Percentiles rank a stretch among this genome's conserved stretches.
Conservation (phyloP, 2,888 invertebrate species). For the Cheiracanthium punctorium region DNA sequence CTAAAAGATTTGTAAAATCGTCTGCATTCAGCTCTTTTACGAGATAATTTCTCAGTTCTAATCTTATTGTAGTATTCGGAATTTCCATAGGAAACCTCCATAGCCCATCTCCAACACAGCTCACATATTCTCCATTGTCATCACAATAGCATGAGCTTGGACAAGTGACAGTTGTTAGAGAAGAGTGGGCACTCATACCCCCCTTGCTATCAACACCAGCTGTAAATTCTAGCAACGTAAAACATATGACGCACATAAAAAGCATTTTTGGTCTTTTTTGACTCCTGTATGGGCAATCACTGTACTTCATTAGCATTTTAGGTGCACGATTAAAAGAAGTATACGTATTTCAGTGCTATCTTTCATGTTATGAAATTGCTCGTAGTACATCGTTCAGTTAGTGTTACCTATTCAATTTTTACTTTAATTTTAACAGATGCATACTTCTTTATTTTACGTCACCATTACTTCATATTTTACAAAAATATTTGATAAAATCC, state of each 20-base stretch:
- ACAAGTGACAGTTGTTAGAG: slow-evolving; percentile 48
- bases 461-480: neutral
- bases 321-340: too few species aligned
- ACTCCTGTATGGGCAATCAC: neutral
- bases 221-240: neutral
- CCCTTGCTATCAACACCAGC: neutral
- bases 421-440: too few species aligned
- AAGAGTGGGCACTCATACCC: neutral
- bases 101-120: slow-evolving; percentile 73
- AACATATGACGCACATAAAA: neutral
- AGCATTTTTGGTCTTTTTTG: neutral
- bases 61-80: slow-evolving; percentile 69
- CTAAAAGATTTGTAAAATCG: slow-evolving; percentile 50
- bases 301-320: too few species aligned
- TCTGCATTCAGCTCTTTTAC: slow-evolving; percentile 52
- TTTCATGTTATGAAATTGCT: too few species aligned
- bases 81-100: slow-evolving; percentile 72
- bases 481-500: too few species aligned
- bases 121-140: slow-evolving; percentile 72
- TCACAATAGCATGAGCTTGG: slow-evolving; percentile 73
- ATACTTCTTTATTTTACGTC: neutral
- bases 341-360: too few species aligned
- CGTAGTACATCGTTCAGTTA: too few species aligned
- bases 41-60: slow-evolving; percentile 73
- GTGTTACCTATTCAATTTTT: too few species aligned